phyloP scores from a whole-genome alignment of 2,113 vertebrate species.

The Leptobrachium leishanense region DNA sequence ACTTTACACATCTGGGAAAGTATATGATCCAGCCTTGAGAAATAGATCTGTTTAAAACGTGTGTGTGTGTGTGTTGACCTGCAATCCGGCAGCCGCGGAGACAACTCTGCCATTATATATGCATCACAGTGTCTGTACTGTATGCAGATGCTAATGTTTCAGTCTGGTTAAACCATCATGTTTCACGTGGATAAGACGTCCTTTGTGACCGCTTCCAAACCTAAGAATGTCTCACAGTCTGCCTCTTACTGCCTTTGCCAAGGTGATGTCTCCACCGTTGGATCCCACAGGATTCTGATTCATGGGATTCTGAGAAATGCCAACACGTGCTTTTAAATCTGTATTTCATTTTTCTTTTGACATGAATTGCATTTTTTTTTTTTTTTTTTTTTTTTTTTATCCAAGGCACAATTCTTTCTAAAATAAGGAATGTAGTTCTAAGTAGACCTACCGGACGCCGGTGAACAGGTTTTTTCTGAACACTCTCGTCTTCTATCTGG shows the following conservation, averaged over 20 bases:
- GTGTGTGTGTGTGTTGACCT: conserved; percentile 21
- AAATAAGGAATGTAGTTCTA: no score
- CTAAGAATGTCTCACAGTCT: conserved; percentile 23
- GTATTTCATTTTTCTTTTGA: no score
- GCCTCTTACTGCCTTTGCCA: conserved; percentile 30
- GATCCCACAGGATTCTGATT: conserved; percentile 31
- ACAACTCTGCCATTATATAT: conserved; percentile 32
- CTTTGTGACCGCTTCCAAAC: conserved; percentile 28
- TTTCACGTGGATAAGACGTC: conserved; percentile 39
- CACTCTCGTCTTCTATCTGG: no score
- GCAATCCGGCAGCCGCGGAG: conserved; percentile 15
- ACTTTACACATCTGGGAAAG: background rate
- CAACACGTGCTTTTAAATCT: no score
- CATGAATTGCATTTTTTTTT: no score
- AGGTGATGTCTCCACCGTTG: conserved; percentile 22
- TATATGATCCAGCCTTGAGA: conserved; percentile 9
- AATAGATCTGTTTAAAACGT: background rate
- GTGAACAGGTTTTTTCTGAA: no score
- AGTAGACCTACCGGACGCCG: no score
- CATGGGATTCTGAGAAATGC: no score
- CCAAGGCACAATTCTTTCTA: no score
- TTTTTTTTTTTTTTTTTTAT: no score
- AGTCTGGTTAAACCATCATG: conserved; percentile 44
- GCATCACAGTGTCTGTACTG: conserved; percentile 43
- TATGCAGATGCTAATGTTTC: conserved; percentile 45